These are phyloP conservation scores for Nibea coibor DNA, from an alignment of 2,113 vertebrate genomes.

Conservation along the genomic window DNA sequence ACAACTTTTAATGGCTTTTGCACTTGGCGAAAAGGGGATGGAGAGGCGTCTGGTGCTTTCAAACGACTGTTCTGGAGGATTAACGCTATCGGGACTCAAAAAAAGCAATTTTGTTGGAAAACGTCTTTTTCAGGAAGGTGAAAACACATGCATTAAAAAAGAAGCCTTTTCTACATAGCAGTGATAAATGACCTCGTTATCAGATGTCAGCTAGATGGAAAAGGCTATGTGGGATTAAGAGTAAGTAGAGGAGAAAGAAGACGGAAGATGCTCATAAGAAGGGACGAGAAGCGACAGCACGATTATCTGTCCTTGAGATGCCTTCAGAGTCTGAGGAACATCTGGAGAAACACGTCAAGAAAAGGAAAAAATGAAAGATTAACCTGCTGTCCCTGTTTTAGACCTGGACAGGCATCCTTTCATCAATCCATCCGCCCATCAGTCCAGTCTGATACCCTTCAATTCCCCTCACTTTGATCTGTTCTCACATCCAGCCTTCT, in stretches of 20 bases:
- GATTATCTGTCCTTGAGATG: slow-evolving; percentile 14
- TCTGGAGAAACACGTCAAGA: neutral
- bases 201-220: slow-evolving; percentile 56
- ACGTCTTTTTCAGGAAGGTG: slow-evolving; percentile 64
- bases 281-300: neutral
- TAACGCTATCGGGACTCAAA: slow-evolving; percentile 75
- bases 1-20: slow-evolving; percentile 83
- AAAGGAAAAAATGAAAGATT: slow-evolving; percentile 2
- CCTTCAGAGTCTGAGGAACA: neutral
- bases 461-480: slow-evolving; percentile 5
- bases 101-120: slow-evolving; percentile 75
- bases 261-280: neutral
- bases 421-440: slow-evolving; percentile 19
- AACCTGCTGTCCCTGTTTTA: slow-evolving; percentile 6
- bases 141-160: slow-evolving; percentile 70
- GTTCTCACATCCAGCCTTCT: neutral
- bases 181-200: slow-evolving; percentile 78
- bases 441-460: neutral
- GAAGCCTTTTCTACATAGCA: slow-evolving; percentile 55
- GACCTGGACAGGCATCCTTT: neutral
- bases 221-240: slow-evolving; percentile 60
- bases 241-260: neutral
- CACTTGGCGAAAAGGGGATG: slow-evolving; percentile 46
- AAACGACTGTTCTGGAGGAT: slow-evolving; percentile 77
- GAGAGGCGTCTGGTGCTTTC: slow-evolving; percentile 60